These are phyloP conservation scores for Antheraea mylitta DNA, from an alignment of 1,140 invertebrate species.

Conservation along the genomic window DNA sequence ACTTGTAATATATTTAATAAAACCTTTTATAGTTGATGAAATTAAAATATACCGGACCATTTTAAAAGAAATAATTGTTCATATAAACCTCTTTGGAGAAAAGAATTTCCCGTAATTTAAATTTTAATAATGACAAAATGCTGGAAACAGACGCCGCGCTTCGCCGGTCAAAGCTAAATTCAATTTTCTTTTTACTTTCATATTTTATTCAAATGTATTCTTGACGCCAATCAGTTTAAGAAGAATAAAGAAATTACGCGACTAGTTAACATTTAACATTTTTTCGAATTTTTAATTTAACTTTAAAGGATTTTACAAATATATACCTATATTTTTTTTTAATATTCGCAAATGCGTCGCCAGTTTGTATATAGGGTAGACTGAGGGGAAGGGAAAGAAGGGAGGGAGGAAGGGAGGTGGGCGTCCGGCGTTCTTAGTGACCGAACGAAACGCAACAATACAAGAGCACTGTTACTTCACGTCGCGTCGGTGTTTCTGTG, in stretches of 20 bases:
- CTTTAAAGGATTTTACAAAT: background rate
- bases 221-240: constrained; percentile 7
- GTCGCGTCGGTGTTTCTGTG: no score
- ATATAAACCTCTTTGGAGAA: background rate
- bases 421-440: no score
- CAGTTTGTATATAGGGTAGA: no score
- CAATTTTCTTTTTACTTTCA: constrained; percentile 26
- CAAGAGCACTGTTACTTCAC: no score
- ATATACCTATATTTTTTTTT: no score
- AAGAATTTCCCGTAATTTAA: constrained; percentile 4
- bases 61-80: background rate
- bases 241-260: constrained; percentile 2
- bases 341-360: no score
- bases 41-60: no score
- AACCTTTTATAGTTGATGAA: no score
- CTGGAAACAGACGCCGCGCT: constrained; percentile 14
- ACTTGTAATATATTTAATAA: background rate
- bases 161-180: constrained; percentile 17
- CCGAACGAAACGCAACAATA: no score
- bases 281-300: background rate
- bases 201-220: constrained; percentile 24
- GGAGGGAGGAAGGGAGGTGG: no score
- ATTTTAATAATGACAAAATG: constrained; percentile 20
- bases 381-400: no score
- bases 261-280: background rate